Percentiles rank a stretch among this genome's conserved stretches.
Evolutionary conservation across 1,140 invertebrate genomes (phyloP).

Genomic region (Zaprionus ornatus): DNA sequence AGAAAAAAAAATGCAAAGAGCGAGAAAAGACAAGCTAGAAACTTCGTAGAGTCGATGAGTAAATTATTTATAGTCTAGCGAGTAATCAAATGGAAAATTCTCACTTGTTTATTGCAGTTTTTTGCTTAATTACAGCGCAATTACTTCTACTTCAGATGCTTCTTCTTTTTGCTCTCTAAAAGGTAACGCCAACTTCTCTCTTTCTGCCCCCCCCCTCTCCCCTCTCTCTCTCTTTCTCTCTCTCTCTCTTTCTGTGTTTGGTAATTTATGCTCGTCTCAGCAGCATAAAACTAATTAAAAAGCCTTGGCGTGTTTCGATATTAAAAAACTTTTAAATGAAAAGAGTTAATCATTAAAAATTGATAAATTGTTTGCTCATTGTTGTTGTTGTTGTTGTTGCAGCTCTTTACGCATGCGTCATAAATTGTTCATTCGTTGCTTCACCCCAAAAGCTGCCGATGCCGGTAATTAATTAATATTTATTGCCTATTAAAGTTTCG

Average conservation of each 20-base stretch:
- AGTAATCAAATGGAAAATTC: conserved; percentile 22
- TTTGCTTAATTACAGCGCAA: conserved; percentile 30
- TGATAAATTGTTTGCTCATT: conserved; percentile 36
- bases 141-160: conserved; percentile 4
- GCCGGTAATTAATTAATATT: conserved; percentile 32
- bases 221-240: neutral
- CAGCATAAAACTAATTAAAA: conserved; percentile 52
- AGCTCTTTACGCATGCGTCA: conserved; percentile 18
- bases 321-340: conserved; percentile 7
- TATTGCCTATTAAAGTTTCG: conserved; percentile 28
- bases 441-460: conserved; percentile 13
- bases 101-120: neutral
- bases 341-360: conserved; percentile 41
- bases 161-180: neutral
- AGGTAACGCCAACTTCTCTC: neutral
- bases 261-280: conserved; percentile 42
- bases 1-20: conserved; percentile 10
- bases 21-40: conserved; percentile 1
- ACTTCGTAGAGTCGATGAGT: conserved; percentile 4
- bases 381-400: conserved; percentile 1
- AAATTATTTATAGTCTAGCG: conserved; percentile 18
- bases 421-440: conserved; percentile 10
- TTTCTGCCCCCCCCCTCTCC: neutral
- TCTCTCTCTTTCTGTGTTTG: neutral
- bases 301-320: conserved; percentile 28